These are phyloP conservation scores for Meghimatium bilineatum DNA, from an alignment of 2,888 invertebrate species.

Conservation along the genomic window DNA sequence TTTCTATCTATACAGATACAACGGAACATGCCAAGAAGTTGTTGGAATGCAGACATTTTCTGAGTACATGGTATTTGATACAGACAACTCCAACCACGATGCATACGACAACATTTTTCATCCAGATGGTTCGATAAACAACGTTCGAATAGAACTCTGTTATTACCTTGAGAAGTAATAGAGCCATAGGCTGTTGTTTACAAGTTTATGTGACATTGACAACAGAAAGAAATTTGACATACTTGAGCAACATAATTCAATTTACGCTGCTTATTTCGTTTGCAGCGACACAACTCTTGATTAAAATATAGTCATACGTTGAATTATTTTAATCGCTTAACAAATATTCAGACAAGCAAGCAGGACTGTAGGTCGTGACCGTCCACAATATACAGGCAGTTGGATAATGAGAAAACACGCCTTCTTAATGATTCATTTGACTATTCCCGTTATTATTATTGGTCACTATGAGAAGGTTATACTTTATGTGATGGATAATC, in stretches of 20 bases:
- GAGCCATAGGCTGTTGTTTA: neutral
- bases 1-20: slow-evolving; percentile 33
- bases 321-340: too few species aligned
- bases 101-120: slow-evolving; percentile 7
- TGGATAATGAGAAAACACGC: too few species aligned
- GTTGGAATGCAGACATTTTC: neutral
- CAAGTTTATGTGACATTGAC: neutral
- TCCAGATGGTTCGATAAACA: slow-evolving; percentile 27
- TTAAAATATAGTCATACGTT: too few species aligned
- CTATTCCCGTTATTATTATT: too few species aligned
- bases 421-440: too few species aligned
- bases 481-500: too few species aligned
- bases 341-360: too few species aligned
- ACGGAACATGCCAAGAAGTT: slow-evolving; percentile 30
- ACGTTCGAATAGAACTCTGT: slow-evolving; percentile 29
- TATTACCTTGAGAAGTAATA: slow-evolving; percentile 11
- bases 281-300: too few species aligned
- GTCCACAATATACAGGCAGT: too few species aligned
- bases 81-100: slow-evolving; percentile 18
- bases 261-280: too few species aligned
- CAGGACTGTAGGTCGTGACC: too few species aligned
- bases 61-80: slow-evolving; percentile 24
- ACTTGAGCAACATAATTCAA: neutral
- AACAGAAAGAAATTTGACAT: neutral
- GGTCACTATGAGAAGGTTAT: too few species aligned